Evolutionary conservation across 2,113 vertebrate species (phyloP).

Genomic region (Eubucco bourcierii): DNA sequence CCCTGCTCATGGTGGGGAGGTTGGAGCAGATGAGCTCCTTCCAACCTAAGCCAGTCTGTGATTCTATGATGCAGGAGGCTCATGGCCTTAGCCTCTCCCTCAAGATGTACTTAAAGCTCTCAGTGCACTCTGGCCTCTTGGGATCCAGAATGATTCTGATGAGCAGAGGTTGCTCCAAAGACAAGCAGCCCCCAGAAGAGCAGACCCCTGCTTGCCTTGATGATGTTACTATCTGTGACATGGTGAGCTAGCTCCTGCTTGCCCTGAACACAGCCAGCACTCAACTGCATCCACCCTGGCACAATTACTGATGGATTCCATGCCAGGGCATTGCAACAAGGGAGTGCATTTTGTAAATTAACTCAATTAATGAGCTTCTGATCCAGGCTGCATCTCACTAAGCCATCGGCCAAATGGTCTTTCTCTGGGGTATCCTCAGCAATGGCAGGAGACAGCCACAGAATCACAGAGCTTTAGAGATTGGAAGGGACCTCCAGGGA

Average conservation of each 20-base stretch:
- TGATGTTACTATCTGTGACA: rapidly evolving
- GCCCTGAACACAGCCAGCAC: background rate
- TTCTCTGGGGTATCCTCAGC: background rate
- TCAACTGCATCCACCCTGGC: background rate
- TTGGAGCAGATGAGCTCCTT: no score
- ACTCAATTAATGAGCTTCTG: background rate
- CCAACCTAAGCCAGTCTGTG: no score
- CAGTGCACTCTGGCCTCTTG: no score
- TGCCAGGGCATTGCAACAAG: background rate
- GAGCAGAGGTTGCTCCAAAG: background rate
- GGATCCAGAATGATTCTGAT: background rate
- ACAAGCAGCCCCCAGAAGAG: background rate
- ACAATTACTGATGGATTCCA: background rate
- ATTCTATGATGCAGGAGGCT: background rate
- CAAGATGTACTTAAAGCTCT: background rate
- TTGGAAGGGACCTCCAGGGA: no score
- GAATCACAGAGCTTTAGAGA: no score
- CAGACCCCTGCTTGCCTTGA: background rate
- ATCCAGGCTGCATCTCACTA: background rate
- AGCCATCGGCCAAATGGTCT: background rate
- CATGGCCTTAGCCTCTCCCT: background rate
- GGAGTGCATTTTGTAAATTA: background rate
- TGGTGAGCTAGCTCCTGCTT: background rate
- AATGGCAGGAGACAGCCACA: background rate
- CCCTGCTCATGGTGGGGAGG: no score